These are phyloP conservation scores for Stigmatopora nigra DNA, from an alignment of 2,113 vertebrate genomes.

Conservation along the genomic window DNA sequence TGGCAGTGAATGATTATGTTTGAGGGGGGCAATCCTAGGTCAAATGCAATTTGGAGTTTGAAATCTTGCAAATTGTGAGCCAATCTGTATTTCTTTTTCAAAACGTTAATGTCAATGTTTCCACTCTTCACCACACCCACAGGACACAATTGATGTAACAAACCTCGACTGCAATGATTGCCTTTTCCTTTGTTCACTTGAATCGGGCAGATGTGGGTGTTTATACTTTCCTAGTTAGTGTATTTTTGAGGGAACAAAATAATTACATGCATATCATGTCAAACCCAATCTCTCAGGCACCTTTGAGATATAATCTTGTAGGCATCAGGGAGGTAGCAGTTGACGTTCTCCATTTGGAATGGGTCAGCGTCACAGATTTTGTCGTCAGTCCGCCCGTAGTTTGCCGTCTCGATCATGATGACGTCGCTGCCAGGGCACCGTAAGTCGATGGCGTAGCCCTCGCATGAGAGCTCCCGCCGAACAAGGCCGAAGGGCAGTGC, in stretches of 20 bases:
- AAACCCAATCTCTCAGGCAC: slow-evolving; percentile 56
- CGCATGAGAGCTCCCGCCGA: slow-evolving; percentile 90
- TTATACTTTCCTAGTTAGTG: background rate
- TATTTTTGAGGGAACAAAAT: background rate
- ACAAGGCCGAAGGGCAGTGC: slow-evolving; percentile 93
- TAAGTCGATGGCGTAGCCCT: slow-evolving; percentile 95
- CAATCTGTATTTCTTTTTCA: too few species aligned
- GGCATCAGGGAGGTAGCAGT: slow-evolving; percentile 98
- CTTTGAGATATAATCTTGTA: slow-evolving; percentile 99
- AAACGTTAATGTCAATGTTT: too few species aligned
- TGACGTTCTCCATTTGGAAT: slow-evolving; percentile 98
- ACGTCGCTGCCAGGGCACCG: slow-evolving; percentile 96
- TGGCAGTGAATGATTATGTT: too few species aligned
- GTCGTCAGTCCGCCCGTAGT: slow-evolving; percentile 96
- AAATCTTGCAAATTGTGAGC: background rate
- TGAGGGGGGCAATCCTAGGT: too few species aligned
- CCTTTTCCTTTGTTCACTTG: background rate
- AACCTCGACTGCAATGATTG: background rate
- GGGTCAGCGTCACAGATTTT: slow-evolving; percentile 98
- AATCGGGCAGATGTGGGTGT: background rate
- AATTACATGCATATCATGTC: background rate
- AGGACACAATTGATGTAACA: background rate
- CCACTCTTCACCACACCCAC: too few species aligned
- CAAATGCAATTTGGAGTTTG: background rate
- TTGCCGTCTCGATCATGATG: slow-evolving; percentile 97